Evolutionary conservation across 2,797 vertebrate species (phyloP).

Genomic region (Lateolabrax maculatus): DNA sequence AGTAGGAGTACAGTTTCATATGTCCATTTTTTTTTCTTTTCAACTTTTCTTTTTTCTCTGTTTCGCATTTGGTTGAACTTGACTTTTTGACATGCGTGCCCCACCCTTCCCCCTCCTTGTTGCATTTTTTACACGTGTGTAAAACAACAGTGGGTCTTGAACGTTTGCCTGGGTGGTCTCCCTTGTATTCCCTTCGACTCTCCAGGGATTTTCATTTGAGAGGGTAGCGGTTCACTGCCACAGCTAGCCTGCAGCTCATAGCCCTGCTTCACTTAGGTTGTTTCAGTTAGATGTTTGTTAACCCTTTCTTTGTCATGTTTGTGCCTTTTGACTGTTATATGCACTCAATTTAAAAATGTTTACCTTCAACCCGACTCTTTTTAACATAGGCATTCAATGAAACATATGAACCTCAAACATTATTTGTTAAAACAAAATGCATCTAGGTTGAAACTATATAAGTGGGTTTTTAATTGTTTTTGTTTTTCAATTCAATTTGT

Average conservation of each 20-base stretch:
- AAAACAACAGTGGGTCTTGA: conserved; percentile 71
- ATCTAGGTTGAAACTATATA: not conserved
- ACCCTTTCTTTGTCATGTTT: conserved; percentile 37
- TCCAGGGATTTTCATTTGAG: conserved; percentile 69
- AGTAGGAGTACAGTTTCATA: conserved; percentile 76
- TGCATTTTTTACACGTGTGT: conserved; percentile 65
- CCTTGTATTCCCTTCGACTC: conserved; percentile 55
- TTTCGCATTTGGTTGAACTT: conserved; percentile 66
- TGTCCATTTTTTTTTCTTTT: conserved; percentile 49
- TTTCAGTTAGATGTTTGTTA: conserved; percentile 46
- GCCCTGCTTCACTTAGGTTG: conserved; percentile 30
- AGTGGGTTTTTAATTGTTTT: conserved; percentile 7
- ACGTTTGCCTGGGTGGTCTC: conserved; percentile 82
- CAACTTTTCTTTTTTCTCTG: conserved; percentile 28
- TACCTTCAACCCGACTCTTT: not conserved
- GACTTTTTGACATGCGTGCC: conserved; percentile 72
- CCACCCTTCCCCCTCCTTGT: conserved; percentile 47
- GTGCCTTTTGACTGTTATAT: not conserved
- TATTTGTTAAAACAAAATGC: conserved; percentile 13
- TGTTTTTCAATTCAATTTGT: conserved; percentile 12
- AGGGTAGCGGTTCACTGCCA: conserved; percentile 63
- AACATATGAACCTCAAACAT: not conserved
- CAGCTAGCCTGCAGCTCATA: conserved; percentile 47
- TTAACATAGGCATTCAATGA: not conserved
- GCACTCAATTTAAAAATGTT: not conserved